phyloP scores from a whole-genome alignment of 1,140 invertebrate species.

The Zeugodacus cucurbitae region DNA sequence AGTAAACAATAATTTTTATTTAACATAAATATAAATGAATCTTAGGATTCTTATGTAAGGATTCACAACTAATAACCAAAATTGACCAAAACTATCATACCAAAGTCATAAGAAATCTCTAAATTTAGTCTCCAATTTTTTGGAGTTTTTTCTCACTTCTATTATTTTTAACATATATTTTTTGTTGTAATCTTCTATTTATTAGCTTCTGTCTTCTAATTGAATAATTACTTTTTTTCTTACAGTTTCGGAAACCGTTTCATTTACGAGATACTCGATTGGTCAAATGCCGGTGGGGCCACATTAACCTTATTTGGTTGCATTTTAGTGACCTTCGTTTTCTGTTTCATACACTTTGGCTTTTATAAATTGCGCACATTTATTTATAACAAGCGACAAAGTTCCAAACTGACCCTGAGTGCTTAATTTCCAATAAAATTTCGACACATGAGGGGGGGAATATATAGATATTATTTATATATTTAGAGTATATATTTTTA shows the following conservation, averaged over 20 bases:
- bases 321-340: slow-evolving; percentile 46
- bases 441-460: too few relatives aligned
- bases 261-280: slow-evolving; percentile 60
- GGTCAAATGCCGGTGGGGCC: slow-evolving; percentile 53
- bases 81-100: too few relatives aligned
- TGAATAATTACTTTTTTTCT: neutral
- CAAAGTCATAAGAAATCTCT: too few relatives aligned
- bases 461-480: too few relatives aligned
- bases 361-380: slow-evolving; percentile 36
- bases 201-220: neutral
- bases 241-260: slow-evolving; percentile 50
- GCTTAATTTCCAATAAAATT: neutral
- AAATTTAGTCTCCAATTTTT: too few relatives aligned
- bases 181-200: neutral
- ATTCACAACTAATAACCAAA: too few relatives aligned
- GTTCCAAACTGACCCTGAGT: neutral
- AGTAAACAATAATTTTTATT: slow-evolving; percentile 42
- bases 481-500: too few relatives aligned
- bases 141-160: neutral
- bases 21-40: too few relatives aligned
- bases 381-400: slow-evolving; percentile 28
- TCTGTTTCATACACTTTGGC: slow-evolving; percentile 40
- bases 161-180: neutral
- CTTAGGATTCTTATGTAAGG: too few relatives aligned
- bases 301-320: slow-evolving; percentile 53